A percentile compares a stretch with the other conserved stretches of the same genome.
phyloP scores from a whole-genome alignment of 2,113 vertebrate species.

The Perccottus glenii region DNA sequence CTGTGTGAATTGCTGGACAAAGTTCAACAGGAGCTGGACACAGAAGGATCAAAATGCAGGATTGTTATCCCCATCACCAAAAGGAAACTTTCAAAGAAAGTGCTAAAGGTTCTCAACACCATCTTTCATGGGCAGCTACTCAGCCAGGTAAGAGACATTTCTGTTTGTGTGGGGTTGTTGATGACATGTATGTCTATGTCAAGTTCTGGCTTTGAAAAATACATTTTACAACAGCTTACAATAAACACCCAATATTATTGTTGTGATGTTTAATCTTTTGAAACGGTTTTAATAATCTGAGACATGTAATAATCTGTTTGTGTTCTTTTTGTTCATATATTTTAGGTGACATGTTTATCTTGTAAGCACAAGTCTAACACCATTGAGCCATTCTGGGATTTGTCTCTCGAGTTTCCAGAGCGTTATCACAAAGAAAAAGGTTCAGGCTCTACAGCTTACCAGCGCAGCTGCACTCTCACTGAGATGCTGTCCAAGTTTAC shows the following conservation, averaged over 20 bases:
- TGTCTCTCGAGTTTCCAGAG: conserved; percentile 97
- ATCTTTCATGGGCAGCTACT: conserved; percentile 99
- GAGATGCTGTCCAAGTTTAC: conserved; percentile 99
- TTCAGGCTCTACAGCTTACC: conserved; percentile 78
- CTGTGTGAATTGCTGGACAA: conserved; percentile 96
- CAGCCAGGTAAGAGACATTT: conserved; percentile 88
- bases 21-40: conserved; percentile 97
- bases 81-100: conserved; percentile 97
- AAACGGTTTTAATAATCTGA: background rate
- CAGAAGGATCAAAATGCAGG: conserved; percentile 88
- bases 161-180: too few species aligned
- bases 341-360: conserved; percentile 94
- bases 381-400: conserved; percentile 97
- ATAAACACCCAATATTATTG: background rate
- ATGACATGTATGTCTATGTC: too few species aligned
- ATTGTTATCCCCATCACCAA: conserved; percentile 97
- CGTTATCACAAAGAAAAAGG: conserved; percentile 93
- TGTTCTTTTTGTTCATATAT: background rate
- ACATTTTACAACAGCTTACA: too few species aligned
- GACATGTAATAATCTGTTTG: background rate
- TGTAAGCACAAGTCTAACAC: conserved; percentile 99
- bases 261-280: background rate
- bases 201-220: too few species aligned
- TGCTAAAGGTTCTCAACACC: conserved; percentile 98
- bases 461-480: conserved; percentile 91